Base-by-base conservation (phyloP, 2,888 invertebrate genomes). In the Watsonalla cultraria region DNA sequence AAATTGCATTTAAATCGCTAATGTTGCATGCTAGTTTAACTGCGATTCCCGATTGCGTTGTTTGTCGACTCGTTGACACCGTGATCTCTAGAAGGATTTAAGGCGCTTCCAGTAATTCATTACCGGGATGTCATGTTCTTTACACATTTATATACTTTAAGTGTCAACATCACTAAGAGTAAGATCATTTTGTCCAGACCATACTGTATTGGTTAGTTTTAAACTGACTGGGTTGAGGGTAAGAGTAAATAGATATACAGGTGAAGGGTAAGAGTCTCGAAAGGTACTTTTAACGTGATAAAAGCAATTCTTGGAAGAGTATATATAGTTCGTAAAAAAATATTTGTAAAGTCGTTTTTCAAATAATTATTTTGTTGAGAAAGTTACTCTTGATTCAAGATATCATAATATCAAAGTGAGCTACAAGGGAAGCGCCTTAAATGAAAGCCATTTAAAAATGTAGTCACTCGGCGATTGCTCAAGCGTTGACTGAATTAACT, bases 1-100 rank as follows among this genome's bases (percentile, higher is more conserved):
- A 81, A 82, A 78, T 85, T 88, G 90, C 90, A 89, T 90, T 90
- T 90, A 89, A 86, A 82, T 79, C 80, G 85, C 84, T 85, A 80
- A 81, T 80, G 80, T 85, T 80, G 85, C 86, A 85, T 84, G 84
- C 82, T 84, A 80, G 80, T 74, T 65, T 78, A 73, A 69, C 76
- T 63, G 65, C 66, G 56, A 60, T 64, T 57, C 62, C 74, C 61
- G 64, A 64, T 74, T 67, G 72, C 76, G 69, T 72, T 69, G 60
- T 63, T 65, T 59, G 60, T 66, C 65, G 63, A 68, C 64, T 70
- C 69, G 60, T 62, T 55, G 63, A 65, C 63, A 59, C 57, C 59
- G 65, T 66, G 58, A 58, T 61, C 57, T 58, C 61, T 58, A 58
- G 54, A 53, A 55, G 54, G 54, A 58, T 57, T 51, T 54, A 56